These are phyloP conservation scores for Drosophila tripunctata DNA, from an alignment of 2,888 invertebrate species.

Conservation along the genomic window DNA sequence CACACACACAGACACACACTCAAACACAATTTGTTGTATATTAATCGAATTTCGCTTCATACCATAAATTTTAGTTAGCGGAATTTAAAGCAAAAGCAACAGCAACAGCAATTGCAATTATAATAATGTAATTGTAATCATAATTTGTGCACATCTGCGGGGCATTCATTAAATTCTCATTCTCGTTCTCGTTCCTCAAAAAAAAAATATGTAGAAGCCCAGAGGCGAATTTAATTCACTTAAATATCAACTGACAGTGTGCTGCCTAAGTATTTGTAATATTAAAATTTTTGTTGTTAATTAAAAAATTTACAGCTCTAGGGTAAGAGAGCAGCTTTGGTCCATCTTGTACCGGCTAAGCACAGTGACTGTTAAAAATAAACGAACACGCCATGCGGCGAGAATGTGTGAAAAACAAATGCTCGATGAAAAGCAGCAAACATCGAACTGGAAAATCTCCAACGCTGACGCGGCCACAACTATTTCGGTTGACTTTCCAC, in stretches of 20 bases:
- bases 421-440: background rate
- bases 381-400: constrained; percentile 66
- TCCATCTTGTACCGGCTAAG: too few species aligned
- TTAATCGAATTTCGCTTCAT: constrained; percentile 3
- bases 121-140: constrained; percentile 54
- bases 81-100: background rate
- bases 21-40: background rate
- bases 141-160: constrained; percentile 37
- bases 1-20: background rate
- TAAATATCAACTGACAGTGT: constrained; percentile 37
- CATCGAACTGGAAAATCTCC: constrained; percentile 61
- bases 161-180: constrained; percentile 45
- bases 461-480: constrained; percentile 58
- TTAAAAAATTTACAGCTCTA: constrained; percentile 50
- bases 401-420: constrained; percentile 56
- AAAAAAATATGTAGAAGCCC: constrained; percentile 18
- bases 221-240: constrained; percentile 67
- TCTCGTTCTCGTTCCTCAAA: background rate
- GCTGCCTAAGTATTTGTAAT: constrained; percentile 14
- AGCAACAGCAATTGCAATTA: constrained; percentile 30
- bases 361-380: constrained; percentile 62
- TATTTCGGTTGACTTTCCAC: constrained; percentile 54
- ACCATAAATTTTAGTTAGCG: background rate
- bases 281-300: constrained; percentile 50
- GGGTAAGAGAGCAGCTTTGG: constrained; percentile 8